These are phyloP conservation scores for Smutsia temminckii DNA, from an alignment of 2,797 vertebrate species.

Conservation along the genomic window DNA sequence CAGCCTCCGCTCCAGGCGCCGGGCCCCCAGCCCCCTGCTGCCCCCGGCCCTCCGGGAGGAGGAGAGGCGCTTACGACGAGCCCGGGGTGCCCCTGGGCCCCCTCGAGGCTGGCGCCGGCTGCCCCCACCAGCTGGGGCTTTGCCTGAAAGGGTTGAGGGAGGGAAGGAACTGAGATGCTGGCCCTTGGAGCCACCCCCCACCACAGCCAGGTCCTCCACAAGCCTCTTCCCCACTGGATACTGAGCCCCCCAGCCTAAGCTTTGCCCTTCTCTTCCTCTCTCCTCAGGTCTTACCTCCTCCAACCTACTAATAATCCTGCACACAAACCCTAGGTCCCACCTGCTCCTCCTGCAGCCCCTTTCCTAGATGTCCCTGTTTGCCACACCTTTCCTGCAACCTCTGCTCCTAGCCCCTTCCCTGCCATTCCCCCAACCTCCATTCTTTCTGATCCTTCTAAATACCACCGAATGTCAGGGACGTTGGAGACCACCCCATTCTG, in stretches of 20 bases:
- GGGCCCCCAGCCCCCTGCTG: constrained; percentile 81
- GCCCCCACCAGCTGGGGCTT: constrained; percentile 65
- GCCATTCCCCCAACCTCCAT: neutral
- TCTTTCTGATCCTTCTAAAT: neutral
- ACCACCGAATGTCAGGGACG: neutral
- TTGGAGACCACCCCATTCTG: neutral
- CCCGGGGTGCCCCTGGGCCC: constrained; percentile 67
- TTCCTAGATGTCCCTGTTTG: neutral
- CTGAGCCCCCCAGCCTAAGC: neutral
- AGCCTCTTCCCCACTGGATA: neutral
- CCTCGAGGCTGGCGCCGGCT: constrained; percentile 68
- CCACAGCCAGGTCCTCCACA: constrained; percentile 17
- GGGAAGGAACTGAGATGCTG: constrained; percentile 58
- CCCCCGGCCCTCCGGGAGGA: constrained; percentile 81
- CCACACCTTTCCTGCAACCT: neutral
- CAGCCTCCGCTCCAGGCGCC: constrained; percentile 90
- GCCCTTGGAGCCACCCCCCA: neutral
- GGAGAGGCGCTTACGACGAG: constrained; percentile 50
- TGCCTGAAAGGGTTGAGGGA: constrained; percentile 74
- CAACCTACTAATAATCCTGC: neutral
- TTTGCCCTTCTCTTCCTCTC: neutral
- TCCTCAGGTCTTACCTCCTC: neutral
- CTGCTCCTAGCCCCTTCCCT: neutral
- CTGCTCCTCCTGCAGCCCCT: neutral
- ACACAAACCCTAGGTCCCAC: neutral